phyloP scores from a whole-genome alignment of 2,888 invertebrate species.

The Monopis laevigella region DNA sequence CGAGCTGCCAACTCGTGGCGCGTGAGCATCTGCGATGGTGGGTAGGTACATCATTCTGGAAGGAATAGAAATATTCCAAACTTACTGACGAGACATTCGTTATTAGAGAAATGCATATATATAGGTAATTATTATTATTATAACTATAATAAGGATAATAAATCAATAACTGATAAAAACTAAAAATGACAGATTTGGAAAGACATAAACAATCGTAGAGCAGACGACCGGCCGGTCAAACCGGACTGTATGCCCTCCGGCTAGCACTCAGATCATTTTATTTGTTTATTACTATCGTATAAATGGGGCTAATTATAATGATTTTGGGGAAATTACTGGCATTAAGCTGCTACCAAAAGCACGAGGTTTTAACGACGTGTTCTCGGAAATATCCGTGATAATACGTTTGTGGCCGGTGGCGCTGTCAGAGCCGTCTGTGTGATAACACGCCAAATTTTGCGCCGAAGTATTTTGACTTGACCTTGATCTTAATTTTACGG shows the following conservation, averaged over 20 bases:
- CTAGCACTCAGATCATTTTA: slow-evolving; percentile 50
- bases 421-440: slow-evolving; percentile 35
- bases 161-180: not conserved
- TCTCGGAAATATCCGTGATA: slow-evolving; percentile 52
- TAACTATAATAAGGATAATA: not conserved
- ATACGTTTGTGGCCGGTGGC: slow-evolving; percentile 36
- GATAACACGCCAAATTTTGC: slow-evolving; percentile 23
- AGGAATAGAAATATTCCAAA: too few relatives aligned
- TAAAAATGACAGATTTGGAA: not conserved
- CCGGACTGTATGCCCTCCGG: slow-evolving; percentile 32
- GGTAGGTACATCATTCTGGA: too few relatives aligned
- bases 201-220: slow-evolving; percentile 1
- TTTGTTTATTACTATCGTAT: slow-evolving; percentile 64
- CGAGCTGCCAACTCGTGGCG: too few relatives aligned
- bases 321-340: slow-evolving; percentile 63
- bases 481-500: too few relatives aligned
- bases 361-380: slow-evolving; percentile 65
- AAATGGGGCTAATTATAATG: slow-evolving; percentile 65
- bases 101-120: not conserved
- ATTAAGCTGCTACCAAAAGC: slow-evolving; percentile 67
- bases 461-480: too few relatives aligned
- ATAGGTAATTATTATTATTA: not conserved
- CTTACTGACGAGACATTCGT: too few relatives aligned
- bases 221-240: slow-evolving; percentile 6
- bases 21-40: too few relatives aligned